A percentile compares a stretch with the other conserved stretches of the same genome.
These are phyloP conservation scores for Amblyopsis rosae DNA, from an alignment of 2,113 vertebrate species.

Conservation along the genomic window DNA sequence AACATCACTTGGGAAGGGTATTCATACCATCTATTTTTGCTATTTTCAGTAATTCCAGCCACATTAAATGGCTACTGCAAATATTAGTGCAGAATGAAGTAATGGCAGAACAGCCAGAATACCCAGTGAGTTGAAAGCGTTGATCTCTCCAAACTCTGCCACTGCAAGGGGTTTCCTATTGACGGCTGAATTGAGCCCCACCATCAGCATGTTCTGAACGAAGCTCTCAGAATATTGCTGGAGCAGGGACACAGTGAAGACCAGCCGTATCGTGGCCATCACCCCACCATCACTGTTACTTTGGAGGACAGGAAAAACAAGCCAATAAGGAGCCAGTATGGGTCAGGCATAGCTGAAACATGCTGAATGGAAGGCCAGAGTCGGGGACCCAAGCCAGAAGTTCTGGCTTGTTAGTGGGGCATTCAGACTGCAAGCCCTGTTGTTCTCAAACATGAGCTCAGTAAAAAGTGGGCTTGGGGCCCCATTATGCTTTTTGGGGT, in stretches of 20 bases:
- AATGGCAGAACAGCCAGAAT: conserved; percentile 11
- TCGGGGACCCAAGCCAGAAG: too few species aligned
- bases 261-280: conserved; percentile 80
- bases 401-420: background rate
- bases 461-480: too few species aligned
- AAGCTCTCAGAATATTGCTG: conserved; percentile 69
- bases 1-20: background rate
- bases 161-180: conserved; percentile 70
- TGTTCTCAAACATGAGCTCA: background rate
- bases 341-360: too few species aligned
- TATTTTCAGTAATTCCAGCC: background rate
- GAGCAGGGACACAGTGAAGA: conserved; percentile 72
- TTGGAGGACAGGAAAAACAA: background rate
- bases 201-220: conserved; percentile 79
- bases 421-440: background rate
- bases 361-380: too few species aligned
- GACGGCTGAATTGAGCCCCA: conserved; percentile 73
- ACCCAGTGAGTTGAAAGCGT: conserved; percentile 81
- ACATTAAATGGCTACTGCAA: background rate
- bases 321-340: too few species aligned
- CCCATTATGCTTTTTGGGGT: too few species aligned
- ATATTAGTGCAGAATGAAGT: conserved; percentile 1
- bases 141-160: conserved; percentile 82
- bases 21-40: background rate
- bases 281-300: conserved; percentile 82